Percentiles rank a stretch among this genome's conserved stretches.
Evolutionary conservation across 2,888 invertebrate genomes (phyloP).

Genomic region (Drosophila pullipes): DNA sequence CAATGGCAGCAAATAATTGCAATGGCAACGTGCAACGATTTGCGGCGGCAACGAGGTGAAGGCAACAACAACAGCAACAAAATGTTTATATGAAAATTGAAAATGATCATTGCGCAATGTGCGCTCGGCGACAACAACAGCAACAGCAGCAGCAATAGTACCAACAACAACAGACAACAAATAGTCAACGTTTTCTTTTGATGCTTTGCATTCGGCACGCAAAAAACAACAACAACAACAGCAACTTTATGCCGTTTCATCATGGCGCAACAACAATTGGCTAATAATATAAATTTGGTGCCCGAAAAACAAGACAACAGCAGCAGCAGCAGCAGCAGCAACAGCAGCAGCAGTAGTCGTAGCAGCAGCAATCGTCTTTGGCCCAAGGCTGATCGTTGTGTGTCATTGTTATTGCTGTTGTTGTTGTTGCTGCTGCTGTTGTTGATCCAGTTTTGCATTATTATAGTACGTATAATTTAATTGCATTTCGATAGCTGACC

Average conservation of each 20-base stretch:
- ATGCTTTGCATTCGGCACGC: constrained; percentile 76
- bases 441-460: constrained; percentile 57
- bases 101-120: constrained; percentile 74
- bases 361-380: constrained; percentile 48
- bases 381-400: constrained; percentile 44
- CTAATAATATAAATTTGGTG: constrained; percentile 77
- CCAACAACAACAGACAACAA: constrained; percentile 48
- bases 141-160: constrained; percentile 9
- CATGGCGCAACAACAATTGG: constrained; percentile 71
- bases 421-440: constrained; percentile 7
- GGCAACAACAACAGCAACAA: constrained; percentile 57
- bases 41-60: constrained; percentile 79
- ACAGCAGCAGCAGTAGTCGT: constrained; percentile 12
- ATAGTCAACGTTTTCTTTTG: constrained; percentile 67
- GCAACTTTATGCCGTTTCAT: constrained; percentile 63
- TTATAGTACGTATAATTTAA: constrained; percentile 70
- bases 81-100: constrained; percentile 77
- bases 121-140: constrained; percentile 56
- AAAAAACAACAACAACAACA: constrained; percentile 61
- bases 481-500: constrained; percentile 79
- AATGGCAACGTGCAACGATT: constrained; percentile 76
- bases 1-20: constrained; percentile 76
- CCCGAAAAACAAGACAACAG: constrained; percentile 46
- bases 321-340: constrained; percentile 22
- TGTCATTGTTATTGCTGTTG: constrained; percentile 4